Base-by-base conservation (phyloP, 2,797 vertebrate species). In the Esox lucius region DNA sequence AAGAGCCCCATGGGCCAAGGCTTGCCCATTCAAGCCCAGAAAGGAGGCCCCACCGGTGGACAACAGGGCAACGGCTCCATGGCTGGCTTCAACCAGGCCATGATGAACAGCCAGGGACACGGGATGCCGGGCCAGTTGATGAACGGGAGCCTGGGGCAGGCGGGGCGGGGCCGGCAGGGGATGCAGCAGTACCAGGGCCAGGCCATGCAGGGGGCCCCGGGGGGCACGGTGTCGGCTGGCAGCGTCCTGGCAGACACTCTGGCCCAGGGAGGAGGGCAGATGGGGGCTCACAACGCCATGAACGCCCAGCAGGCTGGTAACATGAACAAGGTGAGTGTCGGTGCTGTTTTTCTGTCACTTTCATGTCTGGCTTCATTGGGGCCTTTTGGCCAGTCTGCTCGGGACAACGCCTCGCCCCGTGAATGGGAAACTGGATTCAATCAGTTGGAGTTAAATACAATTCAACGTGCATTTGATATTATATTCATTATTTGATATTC, bases 201-300 rank as follows among this genome's bases (percentile, higher is more conserved):
- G 75, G 86, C 93, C 85, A 94, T 98, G 95, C 96, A 96, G 70
- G 90, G 87, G 5, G 24, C 84, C 15, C 86, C 85, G 87, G 93
- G 89, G 85, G 94, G 69, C 85, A 92, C 87, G 62, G 89, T 86
- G 81, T 77, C 88, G 22, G 89, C 96, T 66, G 90, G 94, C 88
- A 95, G 96, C 74, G 95, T 96, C 83, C 91, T 99, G 86, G 96
- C 97, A 15, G 98, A 99, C 90, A 96, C 97, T 2, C 94, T 99
- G 82, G 94, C 96, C 19, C 97, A 99, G 92, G 97, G 96, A 87
- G 95, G 89, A 51, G 77, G 95, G 31, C 95, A 96, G 88, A 91
- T 98, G 95, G 89, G 95, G 42, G 82, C 93, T 64, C 96, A 98
- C 76, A 89, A 94, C 4, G 81, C 94, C 48, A 83, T 98, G 91